A percentile compares a stretch with the other conserved stretches of the same genome.
phyloP scores from a whole-genome alignment of 2,113 vertebrate genomes.

The Ceyx melanurus region DNA sequence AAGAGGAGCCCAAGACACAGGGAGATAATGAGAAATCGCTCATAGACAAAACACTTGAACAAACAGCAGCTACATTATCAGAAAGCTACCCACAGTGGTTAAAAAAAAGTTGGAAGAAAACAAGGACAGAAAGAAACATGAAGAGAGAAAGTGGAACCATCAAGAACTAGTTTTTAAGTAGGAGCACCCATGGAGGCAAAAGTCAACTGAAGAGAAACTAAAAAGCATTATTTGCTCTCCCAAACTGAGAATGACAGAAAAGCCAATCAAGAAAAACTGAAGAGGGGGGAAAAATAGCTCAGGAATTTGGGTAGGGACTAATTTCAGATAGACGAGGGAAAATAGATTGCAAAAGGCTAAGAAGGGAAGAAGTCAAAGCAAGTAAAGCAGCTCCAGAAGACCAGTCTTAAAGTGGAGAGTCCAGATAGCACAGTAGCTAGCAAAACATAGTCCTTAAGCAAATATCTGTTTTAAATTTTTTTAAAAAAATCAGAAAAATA shows the following conservation, averaged over 20 bases:
- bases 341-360: conserved; percentile 26
- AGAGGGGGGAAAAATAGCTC: neutral
- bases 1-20: neutral
- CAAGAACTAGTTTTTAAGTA: neutral
- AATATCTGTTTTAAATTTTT: neutral
- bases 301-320: conserved; percentile 2
- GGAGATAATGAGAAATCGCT: neutral
- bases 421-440: neutral
- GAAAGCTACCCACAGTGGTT: neutral
- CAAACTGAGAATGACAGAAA: neutral
- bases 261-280: neutral
- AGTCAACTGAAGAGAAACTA: neutral
- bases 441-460: neutral
- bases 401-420: neutral
- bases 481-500: neutral
- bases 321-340: neutral
- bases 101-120: neutral
- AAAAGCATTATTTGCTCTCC: neutral
- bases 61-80: neutral
- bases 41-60: neutral
- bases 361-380: conserved; percentile 20
- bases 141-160: neutral
- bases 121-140: neutral
- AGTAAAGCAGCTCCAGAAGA: conserved; percentile 22
- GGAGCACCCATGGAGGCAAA: neutral